Evolutionary conservation across 2,888 invertebrate species (phyloP).

Genomic region (Auanema freiburgensis): DNA sequence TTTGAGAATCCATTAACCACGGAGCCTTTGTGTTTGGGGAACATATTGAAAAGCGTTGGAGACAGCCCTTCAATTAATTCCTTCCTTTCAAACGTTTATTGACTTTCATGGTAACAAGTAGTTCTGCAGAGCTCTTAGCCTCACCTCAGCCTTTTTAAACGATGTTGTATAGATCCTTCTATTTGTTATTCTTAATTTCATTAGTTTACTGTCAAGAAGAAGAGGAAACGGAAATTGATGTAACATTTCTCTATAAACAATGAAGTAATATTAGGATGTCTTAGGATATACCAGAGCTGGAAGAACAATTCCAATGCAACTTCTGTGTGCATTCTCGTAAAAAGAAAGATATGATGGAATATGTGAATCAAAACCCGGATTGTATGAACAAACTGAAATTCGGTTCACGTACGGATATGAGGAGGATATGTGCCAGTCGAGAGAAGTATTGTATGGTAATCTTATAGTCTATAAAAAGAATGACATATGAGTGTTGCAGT

Average conservation of each 20-base stretch:
- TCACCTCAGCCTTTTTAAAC: too few species aligned
- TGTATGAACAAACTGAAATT: conserved; percentile 52
- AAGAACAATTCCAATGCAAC: conserved; percentile 38
- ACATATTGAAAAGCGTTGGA: too few species aligned
- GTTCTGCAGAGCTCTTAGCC: too few species aligned
- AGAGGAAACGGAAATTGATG: too few species aligned
- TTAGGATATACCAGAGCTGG: neutral
- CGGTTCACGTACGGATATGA: conserved; percentile 40
- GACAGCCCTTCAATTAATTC: too few species aligned
- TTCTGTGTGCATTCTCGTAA: conserved; percentile 48
- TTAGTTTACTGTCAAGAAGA: too few species aligned
- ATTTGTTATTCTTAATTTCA: too few species aligned
- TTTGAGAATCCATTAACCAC: too few species aligned
- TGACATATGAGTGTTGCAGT: conserved; percentile 32
- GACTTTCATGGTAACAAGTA: too few species aligned
- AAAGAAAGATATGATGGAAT: conserved; percentile 43
- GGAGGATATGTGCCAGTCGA: conserved; percentile 36
- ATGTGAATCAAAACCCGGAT: conserved; percentile 48
- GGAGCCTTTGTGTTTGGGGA: too few species aligned
- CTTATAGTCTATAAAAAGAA: neutral
- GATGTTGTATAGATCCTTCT: too few species aligned
- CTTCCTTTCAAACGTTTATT: too few species aligned
- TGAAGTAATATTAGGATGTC: conserved; percentile 1
- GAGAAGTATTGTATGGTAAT: conserved; percentile 46
- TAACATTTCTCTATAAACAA: neutral